Conservation (phyloP, 1,140 invertebrate species). For the Grapholita molesta region DNA sequence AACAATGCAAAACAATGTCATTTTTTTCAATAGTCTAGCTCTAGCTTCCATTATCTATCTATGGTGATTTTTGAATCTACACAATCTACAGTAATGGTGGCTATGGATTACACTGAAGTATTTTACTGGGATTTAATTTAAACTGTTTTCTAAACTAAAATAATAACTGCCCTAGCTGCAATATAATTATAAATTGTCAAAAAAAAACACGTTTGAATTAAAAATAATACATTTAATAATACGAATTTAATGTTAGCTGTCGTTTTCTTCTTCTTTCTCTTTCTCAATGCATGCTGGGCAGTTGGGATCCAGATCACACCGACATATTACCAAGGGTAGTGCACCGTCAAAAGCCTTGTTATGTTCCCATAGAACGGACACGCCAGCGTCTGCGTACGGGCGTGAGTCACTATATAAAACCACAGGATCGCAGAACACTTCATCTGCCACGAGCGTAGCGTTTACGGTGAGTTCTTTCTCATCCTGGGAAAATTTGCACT, state of each 20-base stretch:
- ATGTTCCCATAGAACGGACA: slow-evolving; percentile 56
- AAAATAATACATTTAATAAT: neutral
- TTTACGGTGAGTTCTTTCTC: slow-evolving; percentile 36
- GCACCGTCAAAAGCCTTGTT: slow-evolving; percentile 57
- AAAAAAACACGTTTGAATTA: neutral
- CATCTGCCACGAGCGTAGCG: slow-evolving; percentile 43
- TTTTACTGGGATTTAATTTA: no score
- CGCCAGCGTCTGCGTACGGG: slow-evolving; percentile 38
- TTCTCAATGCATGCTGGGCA: slow-evolving; percentile 48
- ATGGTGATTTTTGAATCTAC: no score
- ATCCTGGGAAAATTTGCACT: slow-evolving; percentile 49
- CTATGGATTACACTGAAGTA: no score
- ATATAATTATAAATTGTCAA: neutral
- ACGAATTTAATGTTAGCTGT: neutral
- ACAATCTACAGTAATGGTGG: no score
- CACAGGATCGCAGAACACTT: slow-evolving; percentile 50
- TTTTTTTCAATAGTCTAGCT: no score
- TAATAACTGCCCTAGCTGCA: neutral
- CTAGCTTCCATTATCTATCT: no score
- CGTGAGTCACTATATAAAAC: slow-evolving; percentile 46
- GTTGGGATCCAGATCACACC: slow-evolving; percentile 49
- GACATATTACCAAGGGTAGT: slow-evolving; percentile 46
- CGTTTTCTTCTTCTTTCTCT: slow-evolving; percentile 19
- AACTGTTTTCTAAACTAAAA: no score
- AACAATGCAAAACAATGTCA: no score